Evolutionary conservation across 2,797 vertebrate species (phyloP).

Genomic region (Dryobates pubescens): DNA sequence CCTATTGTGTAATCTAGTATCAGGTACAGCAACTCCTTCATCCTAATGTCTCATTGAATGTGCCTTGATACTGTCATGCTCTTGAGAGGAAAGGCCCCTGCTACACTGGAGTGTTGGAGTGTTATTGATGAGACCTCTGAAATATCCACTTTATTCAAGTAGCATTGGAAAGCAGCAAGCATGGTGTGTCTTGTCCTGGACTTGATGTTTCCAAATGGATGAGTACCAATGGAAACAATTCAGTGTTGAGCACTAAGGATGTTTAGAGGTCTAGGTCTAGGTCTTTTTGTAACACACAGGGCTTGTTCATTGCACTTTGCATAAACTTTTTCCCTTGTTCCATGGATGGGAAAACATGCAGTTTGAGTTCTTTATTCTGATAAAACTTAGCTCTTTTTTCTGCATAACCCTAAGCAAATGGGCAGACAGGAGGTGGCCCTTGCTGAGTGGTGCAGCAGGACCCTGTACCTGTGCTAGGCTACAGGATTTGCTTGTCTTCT

Average conservation of each 20-base stretch:
- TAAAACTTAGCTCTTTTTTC: neutral
- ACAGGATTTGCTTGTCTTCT: neutral
- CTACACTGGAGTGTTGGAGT: neutral
- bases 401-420: neutral
- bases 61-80: neutral
- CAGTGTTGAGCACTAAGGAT: neutral
- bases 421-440: neutral
- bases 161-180: neutral
- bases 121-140: neutral
- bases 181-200: neutral
- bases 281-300: neutral
- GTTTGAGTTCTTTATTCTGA: neutral
- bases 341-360: rapidly evolving
- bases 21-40: neutral
- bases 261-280: neutral
- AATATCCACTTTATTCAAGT: neutral
- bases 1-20: neutral
- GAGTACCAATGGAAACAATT: rapidly evolving
- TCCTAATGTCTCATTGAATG: rapidly evolving
- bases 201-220: neutral
- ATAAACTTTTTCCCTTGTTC: neutral
- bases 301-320: neutral
- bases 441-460: neutral
- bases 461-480: neutral
- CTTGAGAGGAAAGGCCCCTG: neutral